Evolutionary conservation across 2,888 invertebrate species (phyloP).

Genomic region (Nemotelus nigrinus): DNA sequence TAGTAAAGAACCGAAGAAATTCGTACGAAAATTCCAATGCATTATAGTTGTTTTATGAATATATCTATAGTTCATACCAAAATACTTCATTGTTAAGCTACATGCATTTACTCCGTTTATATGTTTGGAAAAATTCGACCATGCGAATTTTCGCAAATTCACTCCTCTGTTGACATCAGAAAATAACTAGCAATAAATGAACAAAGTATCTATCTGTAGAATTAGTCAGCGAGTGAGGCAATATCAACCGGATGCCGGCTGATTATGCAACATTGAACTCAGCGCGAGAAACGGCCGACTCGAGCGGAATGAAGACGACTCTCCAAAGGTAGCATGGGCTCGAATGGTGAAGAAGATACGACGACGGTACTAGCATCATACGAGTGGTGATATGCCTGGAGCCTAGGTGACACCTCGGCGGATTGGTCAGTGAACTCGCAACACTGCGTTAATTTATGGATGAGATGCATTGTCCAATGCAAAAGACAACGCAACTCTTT

Average conservation of each 20-base stretch:
- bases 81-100: too few relatives aligned
- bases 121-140: too few relatives aligned
- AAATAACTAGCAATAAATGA: not conserved
- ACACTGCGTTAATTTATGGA: slow-evolving; percentile 30
- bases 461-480: slow-evolving; percentile 34
- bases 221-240: not conserved
- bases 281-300: not conserved
- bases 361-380: not conserved
- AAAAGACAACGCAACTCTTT: slow-evolving; percentile 22
- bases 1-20: too few relatives aligned
- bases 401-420: slow-evolving; percentile 23
- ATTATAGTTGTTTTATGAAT: too few relatives aligned
- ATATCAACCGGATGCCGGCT: slow-evolving; percentile 21
- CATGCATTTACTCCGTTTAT: too few relatives aligned
- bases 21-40: too few relatives aligned
- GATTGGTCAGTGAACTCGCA: slow-evolving; percentile 38
- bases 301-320: not conserved
- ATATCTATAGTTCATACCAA: too few relatives aligned
- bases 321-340: not conserved
- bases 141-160: too few relatives aligned
- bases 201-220: not conserved
- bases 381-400: not conserved
- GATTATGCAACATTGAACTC: not conserved
- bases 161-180: too few relatives aligned
- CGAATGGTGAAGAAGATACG: not conserved